A percentile compares a stretch with the other conserved stretches of the same genome.
These are phyloP conservation scores for Erythrolamprus reginae DNA, from an alignment of 2,113 vertebrate genomes.

Conservation along the genomic window DNA sequence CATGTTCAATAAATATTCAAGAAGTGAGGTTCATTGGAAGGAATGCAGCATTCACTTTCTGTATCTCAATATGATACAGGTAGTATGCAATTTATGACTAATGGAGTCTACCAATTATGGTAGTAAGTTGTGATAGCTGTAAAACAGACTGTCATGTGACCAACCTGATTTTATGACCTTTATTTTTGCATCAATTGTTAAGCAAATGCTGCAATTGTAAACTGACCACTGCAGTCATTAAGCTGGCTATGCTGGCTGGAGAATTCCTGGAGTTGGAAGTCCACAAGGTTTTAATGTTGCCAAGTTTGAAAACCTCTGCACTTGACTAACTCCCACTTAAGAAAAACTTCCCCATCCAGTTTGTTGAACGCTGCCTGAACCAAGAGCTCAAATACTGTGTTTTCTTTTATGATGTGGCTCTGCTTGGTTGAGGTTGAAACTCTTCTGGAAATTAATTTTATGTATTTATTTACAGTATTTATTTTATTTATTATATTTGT, in stretches of 20 bases:
- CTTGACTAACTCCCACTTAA: not conserved
- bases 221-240: not conserved
- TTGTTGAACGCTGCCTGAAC: not conserved
- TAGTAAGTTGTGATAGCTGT: not conserved
- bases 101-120: not conserved
- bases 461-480: too few relatives aligned
- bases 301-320: too few relatives aligned
- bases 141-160: not conserved
- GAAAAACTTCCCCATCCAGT: not conserved
- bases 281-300: too few relatives aligned
- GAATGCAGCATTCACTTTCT: not conserved
- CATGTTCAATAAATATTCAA: not conserved
- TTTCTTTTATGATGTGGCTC: not conserved
- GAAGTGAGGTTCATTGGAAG: not conserved
- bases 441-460: not conserved
- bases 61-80: not conserved
- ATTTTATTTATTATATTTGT: too few relatives aligned
- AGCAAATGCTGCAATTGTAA: not conserved
- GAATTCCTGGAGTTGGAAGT: too few relatives aligned
- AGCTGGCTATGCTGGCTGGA: too few relatives aligned
- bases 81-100: not conserved
- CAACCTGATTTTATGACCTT: not conserved
- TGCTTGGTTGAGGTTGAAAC: not conserved
- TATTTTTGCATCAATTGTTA: not conserved
- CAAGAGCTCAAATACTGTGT: not conserved